Conservation (phyloP, 2,888 invertebrate species). For the Synanthedon vespiformis region DNA sequence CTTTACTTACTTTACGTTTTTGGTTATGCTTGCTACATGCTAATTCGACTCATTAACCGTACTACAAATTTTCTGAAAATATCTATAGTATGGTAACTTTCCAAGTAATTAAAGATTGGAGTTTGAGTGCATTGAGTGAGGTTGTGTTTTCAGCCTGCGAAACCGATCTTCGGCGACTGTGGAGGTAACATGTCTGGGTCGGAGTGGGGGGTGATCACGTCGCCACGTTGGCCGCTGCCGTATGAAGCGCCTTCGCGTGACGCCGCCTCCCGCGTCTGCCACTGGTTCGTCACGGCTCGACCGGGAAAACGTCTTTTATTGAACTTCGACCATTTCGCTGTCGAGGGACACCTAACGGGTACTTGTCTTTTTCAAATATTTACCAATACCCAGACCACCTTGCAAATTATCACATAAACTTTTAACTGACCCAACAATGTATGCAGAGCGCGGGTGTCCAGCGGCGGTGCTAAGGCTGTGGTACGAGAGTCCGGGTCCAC, state of each 20-base stretch:
- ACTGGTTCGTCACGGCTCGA: slow-evolving; percentile 94
- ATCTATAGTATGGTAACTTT: no score
- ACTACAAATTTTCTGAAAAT: no score
- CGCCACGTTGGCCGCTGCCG: slow-evolving; percentile 91
- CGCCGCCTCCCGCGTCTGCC: slow-evolving; percentile 89
- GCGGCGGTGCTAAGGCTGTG: slow-evolving; percentile 92
- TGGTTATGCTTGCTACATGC: no score
- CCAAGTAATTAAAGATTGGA: background rate
- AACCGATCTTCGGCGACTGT: slow-evolving; percentile 92
- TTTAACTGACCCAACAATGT: slow-evolving; percentile 1
- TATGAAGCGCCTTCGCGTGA: slow-evolving; percentile 87
- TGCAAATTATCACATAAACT: no score
- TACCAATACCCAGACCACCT: no score
- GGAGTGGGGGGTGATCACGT: slow-evolving; percentile 85
- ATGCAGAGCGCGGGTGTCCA: slow-evolving; percentile 86
- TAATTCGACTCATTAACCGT: no score
- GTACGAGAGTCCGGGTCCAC: slow-evolving; percentile 84
- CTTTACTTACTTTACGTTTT: no score
- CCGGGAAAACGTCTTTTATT: slow-evolving; percentile 89
- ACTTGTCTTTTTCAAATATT: slow-evolving; percentile 12
- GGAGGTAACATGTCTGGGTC: slow-evolving; percentile 90
- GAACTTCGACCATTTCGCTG: slow-evolving; percentile 90
- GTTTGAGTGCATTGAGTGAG: background rate
- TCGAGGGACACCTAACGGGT: slow-evolving; percentile 94
- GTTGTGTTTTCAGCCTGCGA: slow-evolving; percentile 70